phyloP scores from a whole-genome alignment of 2,888 invertebrate species.

The Ptilodon capucinus region DNA sequence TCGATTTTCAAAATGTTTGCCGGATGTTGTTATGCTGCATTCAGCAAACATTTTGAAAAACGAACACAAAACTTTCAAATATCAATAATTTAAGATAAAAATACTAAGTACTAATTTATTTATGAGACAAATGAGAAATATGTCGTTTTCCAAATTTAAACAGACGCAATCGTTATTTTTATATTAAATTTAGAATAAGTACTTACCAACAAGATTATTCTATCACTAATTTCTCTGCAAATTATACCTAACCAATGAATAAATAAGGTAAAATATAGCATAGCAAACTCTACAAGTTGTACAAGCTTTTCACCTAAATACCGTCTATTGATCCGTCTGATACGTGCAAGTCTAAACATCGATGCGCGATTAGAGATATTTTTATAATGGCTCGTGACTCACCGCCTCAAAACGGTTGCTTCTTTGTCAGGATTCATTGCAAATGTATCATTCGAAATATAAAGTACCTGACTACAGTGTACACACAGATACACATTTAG shows the following conservation, averaged over 20 bases:
- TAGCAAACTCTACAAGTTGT: neutral
- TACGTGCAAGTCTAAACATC: slow-evolving; percentile 13
- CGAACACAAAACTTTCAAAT: slow-evolving; percentile 1
- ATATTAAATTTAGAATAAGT: no score
- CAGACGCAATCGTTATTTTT: no score
- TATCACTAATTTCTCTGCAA: no score
- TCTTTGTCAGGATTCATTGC: slow-evolving; percentile 14
- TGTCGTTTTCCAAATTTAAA: no score
- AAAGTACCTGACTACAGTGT: no score
- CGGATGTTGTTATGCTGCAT: neutral
- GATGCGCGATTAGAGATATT: slow-evolving; percentile 13
- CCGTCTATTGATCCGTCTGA: slow-evolving; percentile 5
- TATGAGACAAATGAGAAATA: no score
- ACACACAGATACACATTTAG: no score
- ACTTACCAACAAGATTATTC: no score
- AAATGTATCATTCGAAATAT: neutral
- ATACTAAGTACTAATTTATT: no score
- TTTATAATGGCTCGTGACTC: slow-evolving; percentile 23
- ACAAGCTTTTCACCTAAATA: neutral
- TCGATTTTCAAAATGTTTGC: neutral
- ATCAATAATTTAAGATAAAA: no score
- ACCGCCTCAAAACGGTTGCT: slow-evolving; percentile 17
- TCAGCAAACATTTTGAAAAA: no score
- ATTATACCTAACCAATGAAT: no score
- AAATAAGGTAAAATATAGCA: neutral